Evolutionary conservation across 2,888 invertebrate genomes (phyloP), one percentile per base, ranked within the genome.

Genomic region (Leptinotarsa juncta): DNA sequence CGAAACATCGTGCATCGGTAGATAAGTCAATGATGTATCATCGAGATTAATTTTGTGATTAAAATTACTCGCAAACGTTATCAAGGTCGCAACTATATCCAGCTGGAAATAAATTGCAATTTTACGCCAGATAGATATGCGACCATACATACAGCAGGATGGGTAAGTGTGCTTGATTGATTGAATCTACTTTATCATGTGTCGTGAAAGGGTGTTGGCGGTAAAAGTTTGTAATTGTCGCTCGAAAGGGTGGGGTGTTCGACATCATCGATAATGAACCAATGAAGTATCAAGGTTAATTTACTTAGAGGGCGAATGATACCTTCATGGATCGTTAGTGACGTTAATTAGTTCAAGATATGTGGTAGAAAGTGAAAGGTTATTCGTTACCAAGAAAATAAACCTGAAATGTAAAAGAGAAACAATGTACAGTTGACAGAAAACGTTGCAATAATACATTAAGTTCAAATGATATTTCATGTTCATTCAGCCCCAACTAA

Each of bases 51-150:
- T 70, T 67, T 70, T 70, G 67, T 67, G 75, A 75, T 72, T 15
- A 62, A 75, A 75, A 75, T 72, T 70, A 70, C 62, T 70, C 70
- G 72, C 50, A 62, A 60, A 62, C 69, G 67, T 53, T 67, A 42
- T 75, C 70, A 75, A 75, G 75, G 75, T 72, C 72, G 70, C 23
- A 50, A 70, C 20, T 67, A 70, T 53, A 72, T 67, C 68, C 51
- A 65, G 72, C 67, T 51, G 68, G 70, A 62, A 72, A 62, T 65
- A 69, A 75, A 69, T 72, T 70, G 48, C 62, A 72, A 75, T 72
- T 67, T 72, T 50, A 70, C 75, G 72, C 72, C 72, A 65, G 20
- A n/a, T 32, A 67, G 65, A 62, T 75, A 75, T 72, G 75, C 75
- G 70, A 75, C 75, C 50, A 42, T 51, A 23, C 57, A 49, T 72